phyloP scores from a whole-genome alignment of 2,797 vertebrate species.

The Enteromius paludinosus region DNA sequence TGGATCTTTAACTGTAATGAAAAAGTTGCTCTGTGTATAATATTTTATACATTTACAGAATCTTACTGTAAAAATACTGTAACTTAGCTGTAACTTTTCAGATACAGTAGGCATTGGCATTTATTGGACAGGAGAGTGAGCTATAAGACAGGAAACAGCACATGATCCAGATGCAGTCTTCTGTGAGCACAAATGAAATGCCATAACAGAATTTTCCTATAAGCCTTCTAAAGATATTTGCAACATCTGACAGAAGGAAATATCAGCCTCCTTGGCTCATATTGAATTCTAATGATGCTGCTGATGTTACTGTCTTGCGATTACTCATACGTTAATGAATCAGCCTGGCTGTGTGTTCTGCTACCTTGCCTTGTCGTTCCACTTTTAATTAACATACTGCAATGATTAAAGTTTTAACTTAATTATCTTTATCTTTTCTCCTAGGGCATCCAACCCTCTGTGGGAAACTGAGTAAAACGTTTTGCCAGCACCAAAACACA shows the following conservation, averaged over 20 bases:
- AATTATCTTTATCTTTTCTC: slow-evolving; percentile 85
- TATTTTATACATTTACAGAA: neutral
- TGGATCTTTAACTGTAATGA: neutral
- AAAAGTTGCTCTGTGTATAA: neutral
- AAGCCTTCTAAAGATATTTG: slow-evolving; percentile 10
- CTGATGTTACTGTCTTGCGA: slow-evolving; percentile 67
- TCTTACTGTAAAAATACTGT: neutral
- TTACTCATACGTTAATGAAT: slow-evolving; percentile 65
- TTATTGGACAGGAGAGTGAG: neutral
- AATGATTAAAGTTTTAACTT: slow-evolving; percentile 81
- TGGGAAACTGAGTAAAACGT: slow-evolving; percentile 75
- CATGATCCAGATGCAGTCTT: neutral
- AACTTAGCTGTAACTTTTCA: neutral
- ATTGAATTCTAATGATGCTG: slow-evolving; percentile 52
- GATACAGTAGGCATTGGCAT: neutral
- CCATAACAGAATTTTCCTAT: neutral
- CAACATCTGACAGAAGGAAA: slow-evolving; percentile 21
- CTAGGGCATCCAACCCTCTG: slow-evolving; percentile 73
- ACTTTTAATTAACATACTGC: slow-evolving; percentile 79
- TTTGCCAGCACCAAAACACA: slow-evolving; percentile 54
- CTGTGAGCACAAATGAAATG: neutral
- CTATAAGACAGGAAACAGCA: neutral
- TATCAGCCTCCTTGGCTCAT: slow-evolving; percentile 19
- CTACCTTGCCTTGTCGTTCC: slow-evolving; percentile 69
- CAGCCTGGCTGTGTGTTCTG: slow-evolving; percentile 61